Conservation (phyloP, 2,797 vertebrate species). For the Darevskia mixta region DNA sequence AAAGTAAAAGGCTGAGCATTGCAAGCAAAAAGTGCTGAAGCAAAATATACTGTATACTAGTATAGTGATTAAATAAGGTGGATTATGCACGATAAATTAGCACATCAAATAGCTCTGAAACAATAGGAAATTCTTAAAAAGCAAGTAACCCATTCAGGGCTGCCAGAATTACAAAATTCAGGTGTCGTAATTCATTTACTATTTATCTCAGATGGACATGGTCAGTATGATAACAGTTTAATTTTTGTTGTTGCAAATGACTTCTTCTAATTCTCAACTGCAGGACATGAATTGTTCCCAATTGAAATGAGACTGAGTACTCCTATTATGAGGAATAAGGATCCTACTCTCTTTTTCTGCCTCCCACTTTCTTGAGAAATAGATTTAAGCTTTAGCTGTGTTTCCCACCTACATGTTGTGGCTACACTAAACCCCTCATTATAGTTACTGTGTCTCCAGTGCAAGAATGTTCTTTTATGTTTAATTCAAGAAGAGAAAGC, state of each 20-base stretch:
- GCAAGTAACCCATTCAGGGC: background rate
- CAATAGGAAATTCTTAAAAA: background rate
- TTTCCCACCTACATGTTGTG: slow-evolving; percentile 27
- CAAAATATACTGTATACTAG: background rate
- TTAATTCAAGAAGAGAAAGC: slow-evolving; percentile 45
- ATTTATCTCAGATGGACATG: background rate
- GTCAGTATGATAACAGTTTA: background rate
- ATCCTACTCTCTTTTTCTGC: background rate
- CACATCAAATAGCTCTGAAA: background rate
- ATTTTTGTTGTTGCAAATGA: too few species aligned
- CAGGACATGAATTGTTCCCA: background rate
- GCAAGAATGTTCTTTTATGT: slow-evolving; percentile 43
- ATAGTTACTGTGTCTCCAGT: slow-evolving; percentile 54
- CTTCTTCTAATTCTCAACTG: background rate
- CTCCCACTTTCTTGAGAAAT: background rate
- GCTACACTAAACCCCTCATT: slow-evolving; percentile 45
- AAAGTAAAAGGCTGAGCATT: background rate
- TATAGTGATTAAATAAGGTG: background rate
- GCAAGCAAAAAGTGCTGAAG: background rate
- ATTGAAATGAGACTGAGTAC: background rate
- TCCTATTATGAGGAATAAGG: background rate
- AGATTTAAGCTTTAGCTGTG: slow-evolving; percentile 47
- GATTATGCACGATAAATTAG: background rate
- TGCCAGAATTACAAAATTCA: background rate
- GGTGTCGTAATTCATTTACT: background rate